Conservation (phyloP, 2,888 invertebrate genomes). For the Helleia helle region DNA sequence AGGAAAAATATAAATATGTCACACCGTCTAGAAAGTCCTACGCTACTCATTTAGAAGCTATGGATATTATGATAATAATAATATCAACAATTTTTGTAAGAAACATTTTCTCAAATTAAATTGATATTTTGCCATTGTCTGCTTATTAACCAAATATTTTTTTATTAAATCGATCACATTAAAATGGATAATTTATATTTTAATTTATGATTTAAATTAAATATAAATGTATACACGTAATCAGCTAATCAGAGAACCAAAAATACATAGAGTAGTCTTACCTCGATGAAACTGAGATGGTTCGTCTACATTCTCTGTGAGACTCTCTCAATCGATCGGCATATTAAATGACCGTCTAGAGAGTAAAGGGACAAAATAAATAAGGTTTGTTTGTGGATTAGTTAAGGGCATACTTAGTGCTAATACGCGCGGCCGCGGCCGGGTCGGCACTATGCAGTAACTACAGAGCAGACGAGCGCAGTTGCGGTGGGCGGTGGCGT, state of each 20-base stretch:
- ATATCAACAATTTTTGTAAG: no score
- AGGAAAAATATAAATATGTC: background rate
- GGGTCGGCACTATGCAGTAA: constrained; percentile 60
- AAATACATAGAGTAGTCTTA: constrained; percentile 41
- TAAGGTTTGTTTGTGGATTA: constrained; percentile 72
- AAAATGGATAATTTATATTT: no score
- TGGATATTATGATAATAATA: no score
- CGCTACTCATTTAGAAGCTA: no score
- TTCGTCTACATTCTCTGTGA: constrained; percentile 74
- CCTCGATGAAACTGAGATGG: constrained; percentile 67
- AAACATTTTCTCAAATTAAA: no score
- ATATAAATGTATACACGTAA: background rate
- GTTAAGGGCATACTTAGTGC: constrained; percentile 63
- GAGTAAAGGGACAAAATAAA: constrained; percentile 77
- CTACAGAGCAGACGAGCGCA: constrained; percentile 74
- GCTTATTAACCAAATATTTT: no score
- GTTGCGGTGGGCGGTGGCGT: constrained; percentile 68
- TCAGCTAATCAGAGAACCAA: constrained; percentile 8
- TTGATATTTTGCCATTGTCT: background rate
- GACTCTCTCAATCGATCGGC: constrained; percentile 74
- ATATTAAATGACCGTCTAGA: constrained; percentile 80
- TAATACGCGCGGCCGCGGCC: constrained; percentile 39
- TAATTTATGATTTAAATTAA: no score
- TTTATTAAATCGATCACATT: no score
- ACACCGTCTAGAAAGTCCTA: background rate